These are phyloP conservation scores for Pipistrellus pipistrellus DNA, from an alignment of 2,797 vertebrate genomes.

Conservation along the genomic window DNA sequence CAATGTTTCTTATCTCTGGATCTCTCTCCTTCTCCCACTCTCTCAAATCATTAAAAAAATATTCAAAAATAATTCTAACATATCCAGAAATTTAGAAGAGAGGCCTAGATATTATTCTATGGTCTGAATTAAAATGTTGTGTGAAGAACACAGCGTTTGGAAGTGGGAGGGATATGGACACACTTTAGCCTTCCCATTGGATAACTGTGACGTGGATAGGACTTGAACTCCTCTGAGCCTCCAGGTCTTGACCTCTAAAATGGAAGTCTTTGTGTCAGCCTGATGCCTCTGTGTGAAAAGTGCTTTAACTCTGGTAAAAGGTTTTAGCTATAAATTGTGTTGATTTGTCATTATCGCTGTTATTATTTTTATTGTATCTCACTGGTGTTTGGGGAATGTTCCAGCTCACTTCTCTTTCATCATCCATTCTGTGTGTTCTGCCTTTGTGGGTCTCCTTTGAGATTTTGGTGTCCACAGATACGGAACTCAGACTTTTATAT, in stretches of 20 bases:
- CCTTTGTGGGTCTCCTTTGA: neutral
- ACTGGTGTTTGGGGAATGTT: neutral
- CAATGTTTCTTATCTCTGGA: too few relatives aligned
- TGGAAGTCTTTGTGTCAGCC: neutral
- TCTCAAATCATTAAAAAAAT: too few relatives aligned
- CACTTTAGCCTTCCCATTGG: neutral
- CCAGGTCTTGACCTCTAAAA: neutral
- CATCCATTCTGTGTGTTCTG: neutral
- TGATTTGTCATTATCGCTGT: neutral
- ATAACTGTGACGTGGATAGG: accelerated
- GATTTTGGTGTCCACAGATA: neutral
- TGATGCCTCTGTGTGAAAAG: neutral
- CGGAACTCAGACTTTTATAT: neutral
- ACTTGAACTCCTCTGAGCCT: neutral
- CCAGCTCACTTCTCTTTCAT: neutral
- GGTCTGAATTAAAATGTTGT: constrained; percentile 25
- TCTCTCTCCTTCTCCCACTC: too few relatives aligned
- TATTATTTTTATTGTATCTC: neutral
- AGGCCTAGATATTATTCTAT: neutral
- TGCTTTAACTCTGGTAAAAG: neutral
- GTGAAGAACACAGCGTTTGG: neutral
- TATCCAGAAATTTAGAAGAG: constrained; percentile 33
- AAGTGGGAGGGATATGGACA: neutral
- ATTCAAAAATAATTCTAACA: constrained; percentile 23
- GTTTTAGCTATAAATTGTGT: neutral